These are phyloP conservation scores for Coenonympha glycerion DNA, from an alignment of 2,888 invertebrate genomes.

Conservation along the genomic window DNA sequence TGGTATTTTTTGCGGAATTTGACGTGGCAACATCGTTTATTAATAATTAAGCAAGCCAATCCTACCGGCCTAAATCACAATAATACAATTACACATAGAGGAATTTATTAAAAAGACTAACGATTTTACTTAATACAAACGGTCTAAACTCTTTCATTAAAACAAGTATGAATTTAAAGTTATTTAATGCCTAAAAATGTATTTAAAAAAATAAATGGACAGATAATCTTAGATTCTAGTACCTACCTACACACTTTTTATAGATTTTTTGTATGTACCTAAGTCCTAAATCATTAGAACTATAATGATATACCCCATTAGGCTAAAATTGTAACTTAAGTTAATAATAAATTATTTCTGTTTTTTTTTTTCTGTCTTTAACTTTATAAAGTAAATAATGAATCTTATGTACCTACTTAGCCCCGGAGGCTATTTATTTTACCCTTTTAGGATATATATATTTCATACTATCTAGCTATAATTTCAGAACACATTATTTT, in stretches of 20 bases:
- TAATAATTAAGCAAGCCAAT: too few species aligned
- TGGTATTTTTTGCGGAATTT: too few species aligned
- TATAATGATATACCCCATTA: neutral
- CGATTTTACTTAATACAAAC: too few species aligned
- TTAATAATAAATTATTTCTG: too few species aligned
- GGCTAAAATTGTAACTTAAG: neutral
- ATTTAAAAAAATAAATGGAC: too few species aligned
- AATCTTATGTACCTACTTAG: constrained; percentile 1
- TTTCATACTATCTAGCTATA: too few species aligned
- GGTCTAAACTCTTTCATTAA: neutral
- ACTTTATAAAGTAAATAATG: neutral
- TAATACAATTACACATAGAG: neutral
- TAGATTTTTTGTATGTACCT: neutral
- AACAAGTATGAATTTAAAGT: neutral
- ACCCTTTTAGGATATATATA: too few species aligned
- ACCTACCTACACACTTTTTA: neutral
- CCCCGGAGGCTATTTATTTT: constrained; percentile 29
- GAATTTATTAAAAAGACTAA: too few species aligned
- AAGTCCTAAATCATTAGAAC: neutral
- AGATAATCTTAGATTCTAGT: neutral
- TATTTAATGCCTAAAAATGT: neutral
- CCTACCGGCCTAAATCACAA: constrained; percentile 1
- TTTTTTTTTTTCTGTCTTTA: too few species aligned
- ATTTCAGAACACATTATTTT: too few species aligned
- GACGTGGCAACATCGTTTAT: neutral